Conservation (phyloP, 2,797 vertebrate species). For the Cirrhinus molitorella region DNA sequence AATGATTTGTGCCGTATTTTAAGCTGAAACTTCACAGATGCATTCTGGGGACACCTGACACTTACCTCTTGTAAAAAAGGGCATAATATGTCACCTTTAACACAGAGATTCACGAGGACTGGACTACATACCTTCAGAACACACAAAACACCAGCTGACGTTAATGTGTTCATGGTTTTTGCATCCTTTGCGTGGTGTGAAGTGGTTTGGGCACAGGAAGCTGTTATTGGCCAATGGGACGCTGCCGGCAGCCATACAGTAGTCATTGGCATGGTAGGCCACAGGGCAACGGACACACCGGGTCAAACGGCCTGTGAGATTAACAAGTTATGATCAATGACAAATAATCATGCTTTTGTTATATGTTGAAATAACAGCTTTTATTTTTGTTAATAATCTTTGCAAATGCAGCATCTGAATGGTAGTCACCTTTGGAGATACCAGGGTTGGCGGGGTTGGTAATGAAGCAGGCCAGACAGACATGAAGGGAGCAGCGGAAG, state of each 20-base stretch:
- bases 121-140: constrained; percentile 90
- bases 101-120: background rate
- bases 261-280: constrained; percentile 96
- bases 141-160: constrained; percentile 99
- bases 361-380: background rate
- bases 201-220: constrained; percentile 98
- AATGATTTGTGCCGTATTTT: no score
- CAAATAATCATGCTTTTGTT: background rate
- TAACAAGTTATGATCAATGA: background rate
- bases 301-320: constrained; percentile 88
- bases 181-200: constrained; percentile 92
- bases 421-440: constrained; percentile 87
- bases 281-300: constrained; percentile 96
- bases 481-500: constrained; percentile 94
- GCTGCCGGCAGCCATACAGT: constrained; percentile 95
- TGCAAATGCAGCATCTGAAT: background rate
- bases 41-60: no score
- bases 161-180: constrained; percentile 99
- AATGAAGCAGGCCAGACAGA: constrained; percentile 94
- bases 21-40: no score
- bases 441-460: constrained; percentile 89
- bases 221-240: constrained; percentile 96
- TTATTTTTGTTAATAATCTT: background rate
- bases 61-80: no score
- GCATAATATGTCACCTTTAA: no score